phyloP scores from a whole-genome alignment of 35 echinoderm and acorn worm genomes.

The Ophioderma brevispina region DNA sequence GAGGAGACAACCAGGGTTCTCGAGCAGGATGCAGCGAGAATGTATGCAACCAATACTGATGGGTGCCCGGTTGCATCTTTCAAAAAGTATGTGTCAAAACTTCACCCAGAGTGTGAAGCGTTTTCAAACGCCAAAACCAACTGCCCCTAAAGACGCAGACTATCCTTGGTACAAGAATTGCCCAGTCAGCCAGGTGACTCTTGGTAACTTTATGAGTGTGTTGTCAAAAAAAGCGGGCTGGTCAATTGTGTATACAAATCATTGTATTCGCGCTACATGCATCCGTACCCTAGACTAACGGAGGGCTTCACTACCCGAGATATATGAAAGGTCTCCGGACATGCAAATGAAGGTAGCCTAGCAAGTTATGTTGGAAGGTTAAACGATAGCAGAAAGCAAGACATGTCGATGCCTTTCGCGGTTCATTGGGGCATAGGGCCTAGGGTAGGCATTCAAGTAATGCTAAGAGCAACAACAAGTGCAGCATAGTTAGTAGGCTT shows the following conservation, averaged over 20 bases:
- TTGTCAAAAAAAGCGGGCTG: background rate
- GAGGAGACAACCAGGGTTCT: background rate
- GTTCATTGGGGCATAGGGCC: too few relatives aligned
- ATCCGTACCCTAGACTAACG: background rate
- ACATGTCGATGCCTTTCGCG: background rate
- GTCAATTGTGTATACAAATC: background rate
- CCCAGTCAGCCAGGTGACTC: background rate
- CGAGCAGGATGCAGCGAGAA: background rate
- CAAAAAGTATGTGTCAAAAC: background rate
- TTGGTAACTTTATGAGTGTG: background rate
- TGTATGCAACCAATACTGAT: background rate
- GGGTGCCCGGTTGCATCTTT: slow-evolving; percentile 1
- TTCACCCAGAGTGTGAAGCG: background rate
- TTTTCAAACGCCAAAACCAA: background rate
- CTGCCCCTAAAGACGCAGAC: background rate
- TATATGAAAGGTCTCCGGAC: background rate
- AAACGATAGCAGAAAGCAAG: background rate
- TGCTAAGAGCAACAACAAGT: too few relatives aligned
- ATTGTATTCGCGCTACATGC: background rate
- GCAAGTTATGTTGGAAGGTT: background rate
- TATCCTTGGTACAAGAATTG: background rate
- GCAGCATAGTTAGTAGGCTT: too few relatives aligned
- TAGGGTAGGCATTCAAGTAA: too few relatives aligned
- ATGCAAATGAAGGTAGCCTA: background rate
- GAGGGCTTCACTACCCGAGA: background rate